Conservation (phyloP, 2,888 invertebrate genomes). For the Choreutis nemorana region DNA sequence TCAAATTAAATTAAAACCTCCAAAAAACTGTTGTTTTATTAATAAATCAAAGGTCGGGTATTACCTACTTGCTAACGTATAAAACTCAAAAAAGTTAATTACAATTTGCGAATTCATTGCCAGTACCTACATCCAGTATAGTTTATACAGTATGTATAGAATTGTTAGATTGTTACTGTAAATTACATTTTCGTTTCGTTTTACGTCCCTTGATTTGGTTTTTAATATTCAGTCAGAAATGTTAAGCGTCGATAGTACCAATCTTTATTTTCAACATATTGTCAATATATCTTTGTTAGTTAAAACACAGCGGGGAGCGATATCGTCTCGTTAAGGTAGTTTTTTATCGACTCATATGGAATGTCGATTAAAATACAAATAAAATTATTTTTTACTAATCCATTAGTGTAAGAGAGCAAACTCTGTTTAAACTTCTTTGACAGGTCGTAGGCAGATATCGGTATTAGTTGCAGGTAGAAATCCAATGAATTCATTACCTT, state of each 20-base stretch:
- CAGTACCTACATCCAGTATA: too few species aligned
- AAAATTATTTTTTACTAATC: constrained; percentile 43
- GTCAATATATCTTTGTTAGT: constrained; percentile 55
- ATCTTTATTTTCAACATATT: too few species aligned
- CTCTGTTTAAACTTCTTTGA: constrained; percentile 9
- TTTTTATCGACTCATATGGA: constrained; percentile 58
- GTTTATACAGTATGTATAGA: constrained; percentile 9
- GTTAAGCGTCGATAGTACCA: constrained; percentile 26
- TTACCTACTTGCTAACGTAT: too few species aligned
- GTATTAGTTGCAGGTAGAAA: too few species aligned
- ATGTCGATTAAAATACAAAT: constrained; percentile 55
- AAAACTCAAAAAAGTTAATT: too few species aligned
- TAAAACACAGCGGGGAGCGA: constrained; percentile 48
- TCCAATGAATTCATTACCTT: too few species aligned
- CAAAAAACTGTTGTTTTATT: too few species aligned
- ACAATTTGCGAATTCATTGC: too few species aligned
- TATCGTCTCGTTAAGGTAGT: constrained; percentile 47
- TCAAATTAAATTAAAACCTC: too few species aligned
- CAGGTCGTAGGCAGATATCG: neutral
- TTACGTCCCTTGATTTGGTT: constrained; percentile 12
- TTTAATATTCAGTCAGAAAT: constrained; percentile 27
- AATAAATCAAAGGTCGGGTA: too few species aligned
- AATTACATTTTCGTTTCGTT: constrained; percentile 11
- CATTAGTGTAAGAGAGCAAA: constrained; percentile 28
- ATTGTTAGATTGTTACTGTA: constrained; percentile 5